Evolutionary conservation across 2,113 vertebrate species (phyloP).

Genomic region (Microcebus ravelobensis): DNA sequence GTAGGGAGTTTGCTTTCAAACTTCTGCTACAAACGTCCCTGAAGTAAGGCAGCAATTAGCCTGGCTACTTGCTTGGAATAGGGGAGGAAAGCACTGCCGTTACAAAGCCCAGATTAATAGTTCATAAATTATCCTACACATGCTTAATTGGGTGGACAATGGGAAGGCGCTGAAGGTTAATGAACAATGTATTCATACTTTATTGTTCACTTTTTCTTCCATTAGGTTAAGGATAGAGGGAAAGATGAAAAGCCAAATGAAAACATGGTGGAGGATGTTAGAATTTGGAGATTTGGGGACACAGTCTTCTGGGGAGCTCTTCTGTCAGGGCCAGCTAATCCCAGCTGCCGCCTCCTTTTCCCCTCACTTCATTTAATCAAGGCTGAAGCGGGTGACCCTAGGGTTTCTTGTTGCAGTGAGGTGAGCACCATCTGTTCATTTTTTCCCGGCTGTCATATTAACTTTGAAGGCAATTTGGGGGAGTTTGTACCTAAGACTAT

Average conservation of each 20-base stretch:
- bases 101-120: neutral
- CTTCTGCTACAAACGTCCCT: neutral
- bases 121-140: neutral
- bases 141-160: neutral
- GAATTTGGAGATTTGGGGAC: neutral
- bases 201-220: neutral
- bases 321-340: neutral
- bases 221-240: neutral
- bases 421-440: neutral
- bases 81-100: neutral
- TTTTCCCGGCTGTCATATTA: neutral
- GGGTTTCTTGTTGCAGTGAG: neutral
- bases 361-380: neutral
- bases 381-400: neutral
- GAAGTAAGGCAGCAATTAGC: neutral
- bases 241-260: neutral
- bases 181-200: neutral
- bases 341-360: neutral
- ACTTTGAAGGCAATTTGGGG: neutral
- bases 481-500: neutral
- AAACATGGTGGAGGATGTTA: neutral
- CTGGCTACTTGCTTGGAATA: neutral
- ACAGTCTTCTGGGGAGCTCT: neutral
- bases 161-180: neutral
- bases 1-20: neutral